phyloP scores from a whole-genome alignment of 2,113 vertebrate genomes.

The Lonchura striata region DNA sequence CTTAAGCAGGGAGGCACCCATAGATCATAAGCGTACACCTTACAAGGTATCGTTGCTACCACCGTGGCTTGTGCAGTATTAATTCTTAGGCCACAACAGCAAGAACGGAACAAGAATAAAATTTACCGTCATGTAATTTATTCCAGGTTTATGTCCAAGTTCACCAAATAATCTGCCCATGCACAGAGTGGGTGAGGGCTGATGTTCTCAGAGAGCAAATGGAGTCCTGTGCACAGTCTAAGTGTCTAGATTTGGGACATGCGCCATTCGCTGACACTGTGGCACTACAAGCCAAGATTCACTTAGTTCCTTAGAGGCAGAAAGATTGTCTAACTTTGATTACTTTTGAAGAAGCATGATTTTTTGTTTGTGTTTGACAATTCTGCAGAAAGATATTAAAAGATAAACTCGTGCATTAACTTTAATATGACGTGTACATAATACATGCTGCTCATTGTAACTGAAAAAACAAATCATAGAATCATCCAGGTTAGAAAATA shows the following conservation, averaged over 20 bases:
- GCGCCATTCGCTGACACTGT: background rate
- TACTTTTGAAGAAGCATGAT: background rate
- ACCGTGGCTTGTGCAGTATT: background rate
- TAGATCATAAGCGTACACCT: rapidly evolving
- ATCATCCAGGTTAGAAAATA: background rate
- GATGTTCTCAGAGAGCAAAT: background rate
- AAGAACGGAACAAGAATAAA: background rate
- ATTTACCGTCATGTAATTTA: background rate
- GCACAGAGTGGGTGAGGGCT: background rate
- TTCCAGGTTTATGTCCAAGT: background rate
- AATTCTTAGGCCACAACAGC: background rate
- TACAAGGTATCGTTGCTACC: background rate
- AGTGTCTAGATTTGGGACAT: background rate
- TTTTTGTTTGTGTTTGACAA: background rate
- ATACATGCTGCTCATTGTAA: background rate
- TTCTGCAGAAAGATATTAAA: background rate
- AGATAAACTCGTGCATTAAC: background rate
- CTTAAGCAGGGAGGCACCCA: background rate
- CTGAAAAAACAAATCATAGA: background rate
- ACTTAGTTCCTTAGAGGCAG: background rate
- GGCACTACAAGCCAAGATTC: background rate
- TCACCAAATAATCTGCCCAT: background rate
- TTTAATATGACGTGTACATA: background rate
- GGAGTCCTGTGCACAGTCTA: background rate
- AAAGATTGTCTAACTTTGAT: background rate